These are phyloP conservation scores for Jaculus jaculus DNA, from an alignment of 2,113 vertebrate genomes.

Conservation along the genomic window DNA sequence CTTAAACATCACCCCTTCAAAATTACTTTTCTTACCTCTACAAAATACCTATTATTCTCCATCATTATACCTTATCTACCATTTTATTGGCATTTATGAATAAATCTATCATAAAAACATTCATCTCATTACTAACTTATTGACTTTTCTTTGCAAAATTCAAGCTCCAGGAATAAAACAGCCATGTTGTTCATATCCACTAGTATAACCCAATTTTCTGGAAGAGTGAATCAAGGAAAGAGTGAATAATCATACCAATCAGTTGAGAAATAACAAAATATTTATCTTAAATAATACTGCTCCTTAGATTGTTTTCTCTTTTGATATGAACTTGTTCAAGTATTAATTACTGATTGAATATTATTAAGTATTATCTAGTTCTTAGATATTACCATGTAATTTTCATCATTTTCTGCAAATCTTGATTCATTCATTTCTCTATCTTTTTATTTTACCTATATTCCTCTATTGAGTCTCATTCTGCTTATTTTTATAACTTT, in stretches of 20 bases:
- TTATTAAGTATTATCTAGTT: background rate
- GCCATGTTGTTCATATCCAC: background rate
- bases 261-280: background rate
- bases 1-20: background rate
- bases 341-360: background rate
- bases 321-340: background rate
- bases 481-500: background rate
- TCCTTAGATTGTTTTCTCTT: background rate
- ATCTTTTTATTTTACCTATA: background rate
- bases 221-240: background rate
- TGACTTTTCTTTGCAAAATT: background rate
- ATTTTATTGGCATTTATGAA: background rate
- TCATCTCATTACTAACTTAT: background rate
- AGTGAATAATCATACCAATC: background rate
- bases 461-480: constrained; percentile 5
- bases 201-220: background rate
- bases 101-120: background rate
- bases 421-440: background rate
- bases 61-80: background rate
- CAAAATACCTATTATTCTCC: background rate
- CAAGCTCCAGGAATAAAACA: background rate
- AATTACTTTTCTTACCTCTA: background rate
- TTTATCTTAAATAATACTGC: background rate
- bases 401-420: constrained; percentile 5
- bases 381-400: background rate